Evolutionary conservation across 2,797 vertebrate genomes (phyloP), one percentile per base, ranked within the genome.

Genomic region (Gastrophryne carolinensis): DNA sequence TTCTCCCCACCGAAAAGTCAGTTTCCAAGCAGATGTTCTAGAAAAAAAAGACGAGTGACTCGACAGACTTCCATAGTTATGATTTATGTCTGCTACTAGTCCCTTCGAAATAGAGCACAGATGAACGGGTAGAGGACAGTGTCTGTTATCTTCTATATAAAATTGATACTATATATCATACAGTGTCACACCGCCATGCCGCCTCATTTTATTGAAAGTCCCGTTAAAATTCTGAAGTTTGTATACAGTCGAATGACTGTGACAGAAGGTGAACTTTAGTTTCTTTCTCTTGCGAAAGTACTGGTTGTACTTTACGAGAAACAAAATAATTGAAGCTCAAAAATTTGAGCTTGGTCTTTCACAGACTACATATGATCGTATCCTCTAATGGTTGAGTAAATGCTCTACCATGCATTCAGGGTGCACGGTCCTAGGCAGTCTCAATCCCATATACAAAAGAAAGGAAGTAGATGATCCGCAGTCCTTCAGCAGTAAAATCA

Each of bases 41-140:
- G 29, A 67, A 57, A 56, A 57, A 56, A 58, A 13, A 32, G 29
- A 11, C 34, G 37, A 58, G 23, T 71, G 68, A 71, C 53, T 41
- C 47, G 15, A 78, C 77, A 73, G 57, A 70, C 67, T 78, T 69
- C 68, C 17, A 5, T 44, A 27, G 67, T 73, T 85, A 71, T 60
- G 64, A 70, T 81, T 74, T 81, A 69, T 54, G 64, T 62, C 58
- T 39, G 73, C 27, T 24, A 65, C 70, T 50, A 52, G 49, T 47
- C 34, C 52, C 54, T 41, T n/a, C 29, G 79, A 49, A 75, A 53
- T 23, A 76, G 65, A 80, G 82, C 34, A 67, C 58, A 52, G 57
- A 50, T 39, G 50, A 79, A 68, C 54, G 50, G 77, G 67, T 61
- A 57, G 27, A 29, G 47, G 34, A 58, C 30, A 23, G 69, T 11